A percentile compares a stretch with the other conserved stretches of the same genome.
These are phyloP conservation scores for Drosophila hydei DNA, from an alignment of 1,140 invertebrate genomes.

Conservation along the genomic window DNA sequence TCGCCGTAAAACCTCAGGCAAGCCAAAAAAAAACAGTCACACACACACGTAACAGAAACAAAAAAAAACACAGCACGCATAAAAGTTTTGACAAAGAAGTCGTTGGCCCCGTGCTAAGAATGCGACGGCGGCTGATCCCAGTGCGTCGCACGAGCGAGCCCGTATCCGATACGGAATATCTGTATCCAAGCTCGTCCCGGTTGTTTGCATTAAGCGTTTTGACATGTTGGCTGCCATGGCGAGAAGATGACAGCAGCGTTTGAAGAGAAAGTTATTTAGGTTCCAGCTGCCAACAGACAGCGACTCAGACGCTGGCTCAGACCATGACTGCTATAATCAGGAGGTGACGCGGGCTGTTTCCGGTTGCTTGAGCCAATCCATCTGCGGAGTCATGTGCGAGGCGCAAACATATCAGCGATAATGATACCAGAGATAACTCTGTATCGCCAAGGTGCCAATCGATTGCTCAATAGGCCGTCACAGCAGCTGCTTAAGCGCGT, in stretches of 20 bases:
- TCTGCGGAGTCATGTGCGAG: constrained; percentile 8
- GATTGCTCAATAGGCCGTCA: constrained; percentile 65
- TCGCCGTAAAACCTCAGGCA: constrained; percentile 29
- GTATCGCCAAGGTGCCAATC: constrained; percentile 68
- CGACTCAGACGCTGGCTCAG: background rate
- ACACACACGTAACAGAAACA: constrained; percentile 19
- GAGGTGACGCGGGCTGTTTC: constrained; percentile 45
- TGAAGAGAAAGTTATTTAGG: constrained; percentile 73
- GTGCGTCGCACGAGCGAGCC: constrained; percentile 69
- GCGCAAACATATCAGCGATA: constrained; percentile 53
- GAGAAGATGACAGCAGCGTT: constrained; percentile 23
- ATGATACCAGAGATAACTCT: constrained; percentile 74
- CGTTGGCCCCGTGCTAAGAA: constrained; percentile 23
- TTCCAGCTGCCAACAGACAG: constrained; percentile 26
- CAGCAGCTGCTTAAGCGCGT: constrained; percentile 33
- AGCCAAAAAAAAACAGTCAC: constrained; percentile 11
- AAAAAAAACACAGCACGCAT: constrained; percentile 73
- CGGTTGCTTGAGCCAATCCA: constrained; percentile 23
- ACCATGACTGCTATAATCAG: constrained; percentile 57
- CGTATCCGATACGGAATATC: constrained; percentile 48
- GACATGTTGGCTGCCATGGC: constrained; percentile 67
- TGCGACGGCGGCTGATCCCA: constrained; percentile 58
- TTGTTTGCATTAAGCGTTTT: constrained; percentile 75
- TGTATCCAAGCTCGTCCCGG: constrained; percentile 49
- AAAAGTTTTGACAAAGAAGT: constrained; percentile 78